A percentile compares a stretch with the other conserved stretches of the same genome.
Conservation (phyloP, 1,140 invertebrate species). For the Diploscapter pachys region DNA sequence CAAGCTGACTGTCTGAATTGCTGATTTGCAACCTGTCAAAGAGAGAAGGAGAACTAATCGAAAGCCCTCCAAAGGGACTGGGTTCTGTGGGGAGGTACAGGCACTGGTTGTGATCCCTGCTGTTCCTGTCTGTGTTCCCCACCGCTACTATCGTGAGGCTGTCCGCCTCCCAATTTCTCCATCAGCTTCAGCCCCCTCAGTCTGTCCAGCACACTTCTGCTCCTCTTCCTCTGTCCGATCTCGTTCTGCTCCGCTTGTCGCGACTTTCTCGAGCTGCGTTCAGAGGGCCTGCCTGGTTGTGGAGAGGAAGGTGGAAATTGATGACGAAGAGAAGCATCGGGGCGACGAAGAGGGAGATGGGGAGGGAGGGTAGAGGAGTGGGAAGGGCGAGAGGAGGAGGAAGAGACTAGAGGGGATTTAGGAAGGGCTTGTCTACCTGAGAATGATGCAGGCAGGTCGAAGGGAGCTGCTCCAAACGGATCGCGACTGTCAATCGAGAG, state of each 20-base stretch:
- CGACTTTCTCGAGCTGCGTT: too few species aligned
- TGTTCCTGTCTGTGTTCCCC: background rate
- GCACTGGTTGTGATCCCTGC: background rate
- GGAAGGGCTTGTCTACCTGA: slow-evolving; percentile 13
- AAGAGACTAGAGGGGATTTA: slow-evolving; percentile 6
- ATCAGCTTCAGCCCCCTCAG: too few species aligned
- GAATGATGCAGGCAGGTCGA: slow-evolving; percentile 21
- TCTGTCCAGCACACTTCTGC: too few species aligned
- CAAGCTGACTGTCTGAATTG: background rate
- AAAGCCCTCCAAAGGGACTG: slow-evolving; percentile 13
- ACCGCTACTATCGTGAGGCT: too few species aligned
- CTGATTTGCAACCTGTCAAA: background rate
- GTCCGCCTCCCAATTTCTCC: too few species aligned
- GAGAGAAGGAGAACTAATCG: slow-evolving; percentile 3
- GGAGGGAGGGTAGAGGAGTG: slow-evolving; percentile 17
- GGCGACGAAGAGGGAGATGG: background rate
- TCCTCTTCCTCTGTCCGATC: background rate
- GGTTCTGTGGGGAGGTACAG: slow-evolving; percentile 7
- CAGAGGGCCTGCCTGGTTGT: too few species aligned
- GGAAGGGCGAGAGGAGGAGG: slow-evolving; percentile 6
- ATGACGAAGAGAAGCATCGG: too few species aligned
- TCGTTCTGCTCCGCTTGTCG: too few species aligned
- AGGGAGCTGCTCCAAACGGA: slow-evolving; percentile 33
- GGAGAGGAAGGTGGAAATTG: too few species aligned
- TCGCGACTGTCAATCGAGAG: slow-evolving; percentile 26